These are phyloP conservation scores for Cyclophora punctaria DNA, from an alignment of 2,888 invertebrate genomes.

Conservation along the genomic window DNA sequence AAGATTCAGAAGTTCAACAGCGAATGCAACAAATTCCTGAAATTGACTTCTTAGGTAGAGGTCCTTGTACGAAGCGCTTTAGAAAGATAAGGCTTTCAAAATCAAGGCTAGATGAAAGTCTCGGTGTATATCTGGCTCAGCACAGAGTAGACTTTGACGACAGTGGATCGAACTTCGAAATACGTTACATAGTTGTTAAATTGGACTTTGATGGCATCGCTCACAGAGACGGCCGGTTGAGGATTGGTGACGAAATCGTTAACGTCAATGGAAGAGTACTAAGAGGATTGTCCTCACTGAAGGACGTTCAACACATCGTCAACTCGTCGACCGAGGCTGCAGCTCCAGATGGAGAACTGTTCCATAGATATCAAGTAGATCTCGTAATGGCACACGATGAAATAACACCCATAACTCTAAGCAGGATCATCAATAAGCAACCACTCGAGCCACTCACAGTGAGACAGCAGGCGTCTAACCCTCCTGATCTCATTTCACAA, in stretches of 20 bases:
- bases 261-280: slow-evolving; percentile 90
- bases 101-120: slow-evolving; percentile 78
- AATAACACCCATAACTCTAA: slow-evolving; percentile 71
- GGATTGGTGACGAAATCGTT: slow-evolving; percentile 91
- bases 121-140: slow-evolving; percentile 83
- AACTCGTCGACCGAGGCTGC: slow-evolving; percentile 68
- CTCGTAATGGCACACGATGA: slow-evolving; percentile 79
- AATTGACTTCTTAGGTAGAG: slow-evolving; percentile 67
- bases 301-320: slow-evolving; percentile 77
- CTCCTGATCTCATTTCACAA: slow-evolving; percentile 68
- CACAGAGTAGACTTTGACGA: slow-evolving; percentile 73
- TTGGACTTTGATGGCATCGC: slow-evolving; percentile 80
- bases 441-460: slow-evolving; percentile 36
- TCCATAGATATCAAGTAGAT: slow-evolving; percentile 72
- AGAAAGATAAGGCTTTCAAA: slow-evolving; percentile 80
- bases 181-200: slow-evolving; percentile 77
- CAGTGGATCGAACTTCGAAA: slow-evolving; percentile 73
- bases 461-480: slow-evolving; percentile 36
- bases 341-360: slow-evolving; percentile 48
- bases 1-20: slow-evolving; percentile 43
- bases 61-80: slow-evolving; percentile 77
- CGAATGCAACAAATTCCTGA: slow-evolving; percentile 41
- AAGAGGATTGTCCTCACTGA: slow-evolving; percentile 80
- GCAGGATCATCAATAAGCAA: slow-evolving; percentile 59
- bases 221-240: slow-evolving; percentile 85